Percentiles rank a stretch among this genome's conserved stretches.
Conservation (phyloP, 1,140 invertebrate genomes). For the Cherax quadricarinatus region DNA sequence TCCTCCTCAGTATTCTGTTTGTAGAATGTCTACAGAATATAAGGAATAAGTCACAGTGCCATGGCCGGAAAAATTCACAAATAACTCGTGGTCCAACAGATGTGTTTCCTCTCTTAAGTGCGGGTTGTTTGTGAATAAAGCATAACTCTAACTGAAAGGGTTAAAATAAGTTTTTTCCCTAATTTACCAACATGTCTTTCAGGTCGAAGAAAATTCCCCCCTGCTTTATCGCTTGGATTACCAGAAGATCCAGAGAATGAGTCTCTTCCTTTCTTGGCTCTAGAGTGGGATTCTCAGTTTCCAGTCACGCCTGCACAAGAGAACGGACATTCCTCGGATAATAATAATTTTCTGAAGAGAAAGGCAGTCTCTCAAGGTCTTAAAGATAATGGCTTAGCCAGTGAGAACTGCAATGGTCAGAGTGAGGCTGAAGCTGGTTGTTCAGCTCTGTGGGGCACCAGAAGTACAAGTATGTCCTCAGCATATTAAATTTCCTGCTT, state of each 20-base stretch:
- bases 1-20: no score
- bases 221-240: slow-evolving; percentile 37
- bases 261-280: slow-evolving; percentile 44
- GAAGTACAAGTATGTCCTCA: slow-evolving; percentile 24
- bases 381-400: slow-evolving; percentile 14
- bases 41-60: no score
- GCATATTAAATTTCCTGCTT: not conserved
- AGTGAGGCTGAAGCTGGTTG: slow-evolving; percentile 29
- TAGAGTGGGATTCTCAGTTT: slow-evolving; percentile 58
- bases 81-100: no score
- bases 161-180: no score
- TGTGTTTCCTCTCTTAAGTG: no score
- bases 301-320: slow-evolving; percentile 51
- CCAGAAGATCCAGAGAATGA: slow-evolving; percentile 58
- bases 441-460: slow-evolving; percentile 30
- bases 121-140: no score
- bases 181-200: not conserved
- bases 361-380: slow-evolving; percentile 8
- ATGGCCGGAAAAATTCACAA: no score
- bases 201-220: slow-evolving; percentile 42
- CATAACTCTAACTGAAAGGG: no score
- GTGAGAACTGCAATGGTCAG: slow-evolving; percentile 41
- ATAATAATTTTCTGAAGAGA: slow-evolving; percentile 33
- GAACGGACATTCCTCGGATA: slow-evolving; percentile 46
- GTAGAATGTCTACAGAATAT: no score